These are phyloP conservation scores for Phoenicopterus ruber DNA, from an alignment of 2,113 vertebrate genomes.

Conservation along the genomic window DNA sequence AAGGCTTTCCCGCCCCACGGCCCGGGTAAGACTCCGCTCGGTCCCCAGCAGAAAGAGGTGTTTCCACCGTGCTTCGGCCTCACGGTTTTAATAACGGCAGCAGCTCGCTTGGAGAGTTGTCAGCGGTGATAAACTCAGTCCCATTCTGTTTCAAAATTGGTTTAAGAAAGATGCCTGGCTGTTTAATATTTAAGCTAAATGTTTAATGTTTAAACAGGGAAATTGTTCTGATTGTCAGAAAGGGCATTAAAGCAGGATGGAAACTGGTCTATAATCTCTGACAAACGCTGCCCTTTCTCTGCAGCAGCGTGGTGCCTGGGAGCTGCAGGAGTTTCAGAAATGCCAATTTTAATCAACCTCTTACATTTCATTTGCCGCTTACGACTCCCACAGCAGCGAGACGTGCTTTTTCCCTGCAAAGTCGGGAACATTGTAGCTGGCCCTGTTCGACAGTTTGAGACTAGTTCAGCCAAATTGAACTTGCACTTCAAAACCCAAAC, in stretches of 20 bases:
- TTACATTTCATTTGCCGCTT: background rate
- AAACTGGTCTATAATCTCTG: background rate
- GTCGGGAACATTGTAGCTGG: background rate
- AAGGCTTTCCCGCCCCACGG: background rate
- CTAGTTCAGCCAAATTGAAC: background rate
- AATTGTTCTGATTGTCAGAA: constrained; percentile 45
- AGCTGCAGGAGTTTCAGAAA: constrained; percentile 20
- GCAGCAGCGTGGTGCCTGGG: background rate
- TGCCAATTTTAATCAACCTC: constrained; percentile 36
- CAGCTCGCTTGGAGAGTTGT: background rate
- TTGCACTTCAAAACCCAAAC: background rate
- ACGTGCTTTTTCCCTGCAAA: background rate
- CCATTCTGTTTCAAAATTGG: background rate
- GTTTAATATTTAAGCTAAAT: constrained; percentile 57
- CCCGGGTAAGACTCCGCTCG: accelerated
- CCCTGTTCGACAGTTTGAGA: background rate
- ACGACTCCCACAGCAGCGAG: background rate
- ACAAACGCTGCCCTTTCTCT: background rate
- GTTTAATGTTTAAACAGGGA: constrained; percentile 58
- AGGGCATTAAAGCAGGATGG: constrained; percentile 11
- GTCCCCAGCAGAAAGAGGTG: background rate
- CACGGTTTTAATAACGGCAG: background rate
- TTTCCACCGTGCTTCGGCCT: background rate
- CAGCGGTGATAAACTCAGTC: background rate
- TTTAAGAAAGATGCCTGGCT: constrained; percentile 26